A percentile compares a stretch with the other conserved stretches of the same genome.
Evolutionary conservation across 2,888 invertebrate species (phyloP).

Genomic region (Cenopis cana): DNA sequence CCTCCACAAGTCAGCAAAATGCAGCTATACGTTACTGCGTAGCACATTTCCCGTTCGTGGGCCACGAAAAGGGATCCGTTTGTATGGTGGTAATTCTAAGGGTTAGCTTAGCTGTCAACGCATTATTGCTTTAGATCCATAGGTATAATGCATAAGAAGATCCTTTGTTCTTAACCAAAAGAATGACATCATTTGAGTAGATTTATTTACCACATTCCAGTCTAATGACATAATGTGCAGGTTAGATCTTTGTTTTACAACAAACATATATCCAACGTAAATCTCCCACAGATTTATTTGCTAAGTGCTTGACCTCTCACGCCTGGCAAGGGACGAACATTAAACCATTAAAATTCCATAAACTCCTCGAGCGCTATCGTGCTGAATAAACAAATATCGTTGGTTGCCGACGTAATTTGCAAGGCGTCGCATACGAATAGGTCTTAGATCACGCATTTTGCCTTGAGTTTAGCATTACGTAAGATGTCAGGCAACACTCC

Average conservation of each 20-base stretch:
- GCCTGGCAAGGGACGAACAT: conserved; percentile 34
- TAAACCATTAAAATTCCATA: conserved; percentile 69
- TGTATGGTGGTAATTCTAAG: too few species aligned
- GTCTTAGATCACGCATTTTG: conserved; percentile 43
- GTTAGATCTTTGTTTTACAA: conserved; percentile 2
- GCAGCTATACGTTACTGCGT: too few species aligned
- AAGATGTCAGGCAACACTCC: conserved; percentile 27
- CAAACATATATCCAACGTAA: conserved; percentile 8
- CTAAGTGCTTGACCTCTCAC: conserved; percentile 37
- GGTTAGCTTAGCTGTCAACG: background rate
- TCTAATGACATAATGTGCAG: conserved; percentile 51
- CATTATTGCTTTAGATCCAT: background rate
- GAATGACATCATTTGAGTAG: conserved; percentile 59
- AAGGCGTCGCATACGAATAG: conserved; percentile 39
- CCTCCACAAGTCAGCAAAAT: too few species aligned
- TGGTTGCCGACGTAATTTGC: conserved; percentile 56
- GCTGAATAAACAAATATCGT: conserved; percentile 63
- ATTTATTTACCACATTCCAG: conserved; percentile 57
- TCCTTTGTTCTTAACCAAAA: conserved; percentile 41
- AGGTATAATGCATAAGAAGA: conserved; percentile 8
- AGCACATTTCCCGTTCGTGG: too few species aligned
- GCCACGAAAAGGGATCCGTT: too few species aligned
- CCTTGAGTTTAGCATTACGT: conserved; percentile 40
- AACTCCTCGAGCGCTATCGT: conserved; percentile 58
- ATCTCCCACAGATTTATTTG: conserved; percentile 29